These are phyloP conservation scores for Empidonax alnorum DNA, from an alignment of 2,113 vertebrate species.

Conservation along the genomic window DNA sequence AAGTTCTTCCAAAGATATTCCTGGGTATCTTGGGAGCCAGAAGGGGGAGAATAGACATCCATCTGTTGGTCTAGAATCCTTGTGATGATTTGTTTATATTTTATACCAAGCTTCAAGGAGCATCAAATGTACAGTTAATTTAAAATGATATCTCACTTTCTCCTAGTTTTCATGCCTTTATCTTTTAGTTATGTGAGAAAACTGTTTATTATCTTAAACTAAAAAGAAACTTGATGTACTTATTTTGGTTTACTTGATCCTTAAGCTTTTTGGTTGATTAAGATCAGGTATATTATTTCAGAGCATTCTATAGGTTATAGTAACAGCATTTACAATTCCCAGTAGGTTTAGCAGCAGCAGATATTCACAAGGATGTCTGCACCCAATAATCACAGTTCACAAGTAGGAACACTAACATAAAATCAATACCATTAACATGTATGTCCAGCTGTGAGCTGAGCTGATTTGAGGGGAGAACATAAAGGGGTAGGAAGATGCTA, in stretches of 20 bases:
- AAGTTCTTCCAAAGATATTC: not conserved
- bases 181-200: not conserved
- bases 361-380: not conserved
- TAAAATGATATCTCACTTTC: not conserved
- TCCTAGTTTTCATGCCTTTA: not conserved
- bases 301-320: not conserved
- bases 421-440: not conserved
- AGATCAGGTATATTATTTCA: not conserved
- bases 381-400: not conserved
- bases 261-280: not conserved
- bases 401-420: not conserved
- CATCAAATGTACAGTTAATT: not conserved
- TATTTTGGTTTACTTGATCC: not conserved
- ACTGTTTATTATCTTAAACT: not conserved
- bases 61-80: not conserved
- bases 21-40: not conserved
- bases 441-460: not conserved
- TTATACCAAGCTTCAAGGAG: not conserved
- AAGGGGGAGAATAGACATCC: not conserved
- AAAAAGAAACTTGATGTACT: not conserved
- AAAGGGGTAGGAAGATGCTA: not conserved
- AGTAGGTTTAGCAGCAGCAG: not conserved
- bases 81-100: not conserved
- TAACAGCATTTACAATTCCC: slow-evolving; percentile 10
- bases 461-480: not conserved